Conservation (phyloP, 2,113 vertebrate genomes). For the Toxotes jaculatrix region DNA sequence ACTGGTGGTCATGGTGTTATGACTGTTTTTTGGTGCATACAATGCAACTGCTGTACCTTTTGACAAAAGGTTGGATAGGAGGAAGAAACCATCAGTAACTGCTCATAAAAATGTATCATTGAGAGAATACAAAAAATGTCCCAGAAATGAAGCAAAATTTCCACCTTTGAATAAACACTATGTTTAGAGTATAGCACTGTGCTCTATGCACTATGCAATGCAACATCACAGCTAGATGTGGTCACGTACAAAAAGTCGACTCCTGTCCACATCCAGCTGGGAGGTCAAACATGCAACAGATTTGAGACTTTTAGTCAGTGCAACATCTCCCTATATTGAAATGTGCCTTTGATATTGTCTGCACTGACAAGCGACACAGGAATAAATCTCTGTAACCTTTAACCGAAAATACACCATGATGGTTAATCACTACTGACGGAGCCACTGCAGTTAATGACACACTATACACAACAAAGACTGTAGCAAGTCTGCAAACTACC, state of each 20-base stretch:
- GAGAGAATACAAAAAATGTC: no score
- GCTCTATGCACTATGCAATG: not conserved
- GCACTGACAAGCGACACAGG: not conserved
- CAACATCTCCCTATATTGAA: not conserved
- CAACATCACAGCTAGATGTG: not conserved
- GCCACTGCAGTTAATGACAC: not conserved
- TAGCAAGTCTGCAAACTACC: not conserved
- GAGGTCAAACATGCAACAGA: not conserved
- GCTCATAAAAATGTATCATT: no score
- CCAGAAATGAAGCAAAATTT: no score
- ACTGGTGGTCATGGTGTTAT: not conserved
- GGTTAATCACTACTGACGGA: not conserved
- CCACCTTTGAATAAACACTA: not conserved
- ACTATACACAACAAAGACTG: not conserved
- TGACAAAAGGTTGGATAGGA: not conserved
- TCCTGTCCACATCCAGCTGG: not conserved
- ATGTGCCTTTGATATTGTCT: not conserved
- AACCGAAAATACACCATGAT: not conserved
- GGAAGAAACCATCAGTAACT: not conserved
- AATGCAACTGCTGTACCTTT: not conserved
- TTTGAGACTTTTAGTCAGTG: not conserved
- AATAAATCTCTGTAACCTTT: slow-evolving; percentile 1
- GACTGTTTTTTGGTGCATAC: not conserved
- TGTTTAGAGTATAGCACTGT: not conserved
- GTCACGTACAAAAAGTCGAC: not conserved